Conservation (phyloP, 1,140 invertebrate genomes). For the Drosophila tani region DNA sequence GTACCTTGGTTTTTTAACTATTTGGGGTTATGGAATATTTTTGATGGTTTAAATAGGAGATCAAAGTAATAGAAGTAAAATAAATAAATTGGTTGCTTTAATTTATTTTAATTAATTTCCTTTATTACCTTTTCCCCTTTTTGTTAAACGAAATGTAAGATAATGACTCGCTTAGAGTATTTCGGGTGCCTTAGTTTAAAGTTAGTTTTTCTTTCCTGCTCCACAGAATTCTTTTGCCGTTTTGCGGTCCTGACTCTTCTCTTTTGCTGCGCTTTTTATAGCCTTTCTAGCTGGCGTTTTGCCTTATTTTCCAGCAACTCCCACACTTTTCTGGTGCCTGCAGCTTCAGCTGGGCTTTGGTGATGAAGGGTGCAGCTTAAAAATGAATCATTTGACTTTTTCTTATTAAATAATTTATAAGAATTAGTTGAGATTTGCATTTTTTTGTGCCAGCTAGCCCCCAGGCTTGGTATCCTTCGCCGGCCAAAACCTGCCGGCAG, state of each 20-base stretch:
- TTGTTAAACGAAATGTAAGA: neutral
- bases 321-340: constrained; percentile 17
- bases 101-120: neutral
- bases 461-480: constrained; percentile 12
- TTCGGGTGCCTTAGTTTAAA: neutral
- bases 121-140: neutral
- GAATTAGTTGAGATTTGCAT: constrained; percentile 84
- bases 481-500: constrained; percentile 13
- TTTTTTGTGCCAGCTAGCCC: constrained; percentile 54
- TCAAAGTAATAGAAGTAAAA: too few relatives aligned
- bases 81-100: too few relatives aligned
- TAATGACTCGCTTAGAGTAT: neutral
- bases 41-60: too few relatives aligned
- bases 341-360: constrained; percentile 73
- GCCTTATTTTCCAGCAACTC: constrained; percentile 50
- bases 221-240: constrained; percentile 37
- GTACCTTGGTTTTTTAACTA: neutral
- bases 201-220: constrained; percentile 15
- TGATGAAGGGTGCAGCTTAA: constrained; percentile 82
- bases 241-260: constrained; percentile 41
- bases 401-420: constrained; percentile 84
- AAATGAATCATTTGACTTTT: constrained; percentile 84
- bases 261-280: constrained; percentile 49
- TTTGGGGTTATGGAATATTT: too few relatives aligned
- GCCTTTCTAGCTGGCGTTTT: constrained; percentile 31